Percentiles rank a stretch among this genome's conserved stretches.
Conservation (phyloP, 2,113 vertebrate genomes). For the Brachirus orientalis region DNA sequence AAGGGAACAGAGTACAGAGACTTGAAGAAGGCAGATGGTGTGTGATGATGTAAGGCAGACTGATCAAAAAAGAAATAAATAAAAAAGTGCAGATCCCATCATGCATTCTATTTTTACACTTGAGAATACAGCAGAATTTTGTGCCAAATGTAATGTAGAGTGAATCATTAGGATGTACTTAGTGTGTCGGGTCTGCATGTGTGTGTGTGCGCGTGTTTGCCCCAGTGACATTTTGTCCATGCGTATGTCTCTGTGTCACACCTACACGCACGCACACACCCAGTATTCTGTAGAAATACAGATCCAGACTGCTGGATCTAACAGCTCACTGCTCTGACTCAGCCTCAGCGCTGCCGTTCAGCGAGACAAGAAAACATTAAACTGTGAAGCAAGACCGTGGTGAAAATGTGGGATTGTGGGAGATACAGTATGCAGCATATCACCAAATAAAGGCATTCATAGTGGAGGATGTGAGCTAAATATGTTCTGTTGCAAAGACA, state of each 20-base stretch:
- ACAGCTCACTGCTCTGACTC: constrained; percentile 21
- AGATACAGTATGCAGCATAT: background rate
- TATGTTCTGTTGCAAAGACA: too few species aligned
- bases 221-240: constrained; percentile 41
- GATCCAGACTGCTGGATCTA: constrained; percentile 15
- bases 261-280: constrained; percentile 24
- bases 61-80: background rate
- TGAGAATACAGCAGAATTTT: too few species aligned
- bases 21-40: constrained; percentile 1
- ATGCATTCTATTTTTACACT: background rate
- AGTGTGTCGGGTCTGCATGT: background rate
- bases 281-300: background rate
- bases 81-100: background rate
- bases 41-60: background rate
- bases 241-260: constrained; percentile 32
- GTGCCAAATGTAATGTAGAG: constrained; percentile 8
- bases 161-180: background rate
- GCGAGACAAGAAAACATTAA: background rate
- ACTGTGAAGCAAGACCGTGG: background rate
- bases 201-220: background rate
- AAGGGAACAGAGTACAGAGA: background rate
- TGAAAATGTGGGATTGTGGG: background rate
- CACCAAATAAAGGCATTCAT: background rate
- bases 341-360: constrained; percentile 11
- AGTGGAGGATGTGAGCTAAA: background rate